Percentiles rank a stretch among this genome's conserved stretches.
phyloP scores from a whole-genome alignment of 2,797 vertebrate genomes.

The Parambassis ranga region DNA sequence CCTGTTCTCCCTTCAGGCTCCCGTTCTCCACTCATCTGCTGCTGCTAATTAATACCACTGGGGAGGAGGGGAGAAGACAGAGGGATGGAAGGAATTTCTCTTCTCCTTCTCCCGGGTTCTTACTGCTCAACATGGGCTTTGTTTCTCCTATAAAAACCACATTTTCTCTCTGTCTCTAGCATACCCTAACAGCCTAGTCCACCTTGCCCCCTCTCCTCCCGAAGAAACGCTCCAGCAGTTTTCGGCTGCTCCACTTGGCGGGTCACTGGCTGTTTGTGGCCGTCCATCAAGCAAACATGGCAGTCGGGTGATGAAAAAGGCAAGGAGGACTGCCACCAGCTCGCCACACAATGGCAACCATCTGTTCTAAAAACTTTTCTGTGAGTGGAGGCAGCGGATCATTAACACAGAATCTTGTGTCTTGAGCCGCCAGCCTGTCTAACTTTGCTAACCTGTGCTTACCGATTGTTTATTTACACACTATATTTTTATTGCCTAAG shows the following conservation, averaged over 20 bases:
- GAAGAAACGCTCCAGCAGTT: constrained; percentile 42
- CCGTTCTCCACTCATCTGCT: constrained; percentile 74
- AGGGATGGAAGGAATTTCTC: constrained; percentile 51
- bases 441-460: constrained; percentile 26
- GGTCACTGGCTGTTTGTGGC: constrained; percentile 48
- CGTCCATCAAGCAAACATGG: constrained; percentile 47
- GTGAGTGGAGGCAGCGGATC: constrained; percentile 19
- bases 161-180: constrained; percentile 19
- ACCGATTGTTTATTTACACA: constrained; percentile 35
- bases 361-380: constrained; percentile 37
- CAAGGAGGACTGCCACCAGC: constrained; percentile 25
- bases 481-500: constrained; percentile 12
- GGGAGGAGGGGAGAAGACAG: constrained; percentile 63
- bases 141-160: constrained; percentile 28
- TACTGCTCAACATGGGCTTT: constrained; percentile 32
- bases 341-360: constrained; percentile 37
- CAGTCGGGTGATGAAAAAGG: constrained; percentile 31
- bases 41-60: constrained; percentile 80
- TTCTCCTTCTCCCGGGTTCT: constrained; percentile 39
- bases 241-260: constrained; percentile 43
- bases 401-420: constrained; percentile 28
- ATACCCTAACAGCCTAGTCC: constrained; percentile 29
- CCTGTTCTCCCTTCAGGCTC: constrained; percentile 74
- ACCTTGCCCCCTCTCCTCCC: constrained; percentile 41
- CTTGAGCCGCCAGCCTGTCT: constrained; percentile 8